Conservation (phyloP, 2,797 vertebrate species). For the Geotrypetes seraphini region DNA sequence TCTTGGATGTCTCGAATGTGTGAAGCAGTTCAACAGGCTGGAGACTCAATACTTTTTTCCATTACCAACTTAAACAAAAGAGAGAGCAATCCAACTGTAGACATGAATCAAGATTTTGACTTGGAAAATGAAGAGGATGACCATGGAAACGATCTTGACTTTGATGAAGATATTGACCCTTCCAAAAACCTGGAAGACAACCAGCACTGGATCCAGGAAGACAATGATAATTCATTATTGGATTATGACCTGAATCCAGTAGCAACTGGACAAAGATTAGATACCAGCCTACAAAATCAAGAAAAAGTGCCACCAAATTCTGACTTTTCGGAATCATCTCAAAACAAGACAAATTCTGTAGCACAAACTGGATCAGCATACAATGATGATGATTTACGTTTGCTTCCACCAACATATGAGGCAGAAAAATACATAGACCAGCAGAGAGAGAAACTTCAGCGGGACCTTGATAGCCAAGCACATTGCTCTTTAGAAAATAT, state of each 20-base stretch:
- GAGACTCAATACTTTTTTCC: conserved; percentile 45
- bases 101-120: conserved; percentile 20
- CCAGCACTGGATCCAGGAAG: neutral
- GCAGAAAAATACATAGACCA: conserved; percentile 43
- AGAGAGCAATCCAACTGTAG: conserved; percentile 23
- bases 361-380: conserved; percentile 4
- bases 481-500: conserved; percentile 35
- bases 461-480: conserved; percentile 15
- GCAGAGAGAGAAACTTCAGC: conserved; percentile 12
- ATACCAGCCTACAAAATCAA: too few species aligned
- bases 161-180: conserved; percentile 11
- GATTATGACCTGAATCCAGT: too few species aligned
- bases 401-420: conserved; percentile 54
- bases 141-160: conserved; percentile 31
- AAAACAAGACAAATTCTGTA: conserved; percentile 12
- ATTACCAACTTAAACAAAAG: conserved; percentile 42
- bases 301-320: too few species aligned
- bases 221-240: too few species aligned
- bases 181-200: neutral
- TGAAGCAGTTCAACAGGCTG: conserved; percentile 54
- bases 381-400: conserved; percentile 19
- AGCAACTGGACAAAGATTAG: neutral
- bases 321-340: neutral
- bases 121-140: conserved; percentile 24
- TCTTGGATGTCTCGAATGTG: conserved; percentile 64